phyloP scores from a whole-genome alignment of 2,113 vertebrate species.

The Vimba vimba region DNA sequence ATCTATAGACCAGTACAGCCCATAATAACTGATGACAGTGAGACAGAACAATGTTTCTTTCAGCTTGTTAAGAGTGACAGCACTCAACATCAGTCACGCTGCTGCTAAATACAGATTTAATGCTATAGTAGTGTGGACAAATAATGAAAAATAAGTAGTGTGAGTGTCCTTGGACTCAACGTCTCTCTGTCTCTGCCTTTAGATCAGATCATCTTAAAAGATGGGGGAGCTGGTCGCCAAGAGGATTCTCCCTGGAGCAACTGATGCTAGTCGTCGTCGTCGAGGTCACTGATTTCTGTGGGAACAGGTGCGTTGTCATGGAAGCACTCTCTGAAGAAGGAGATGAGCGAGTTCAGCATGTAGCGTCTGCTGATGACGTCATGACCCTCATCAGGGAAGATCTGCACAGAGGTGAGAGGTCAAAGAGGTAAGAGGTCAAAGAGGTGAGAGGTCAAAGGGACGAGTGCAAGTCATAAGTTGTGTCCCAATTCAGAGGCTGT shows the following conservation, averaged over 20 bases:
- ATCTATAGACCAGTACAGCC: too few species aligned
- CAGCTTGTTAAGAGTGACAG: neutral
- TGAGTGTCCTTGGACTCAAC: neutral
- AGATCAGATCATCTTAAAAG: neutral
- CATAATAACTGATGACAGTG: too few species aligned
- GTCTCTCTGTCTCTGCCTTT: neutral
- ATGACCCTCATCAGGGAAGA: conserved; percentile 79
- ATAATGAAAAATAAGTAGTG: neutral
- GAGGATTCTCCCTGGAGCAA: neutral
- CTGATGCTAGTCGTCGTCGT: conserved; percentile 52
- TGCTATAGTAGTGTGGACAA: neutral
- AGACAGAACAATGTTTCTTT: neutral
- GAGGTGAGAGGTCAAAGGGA: too few species aligned
- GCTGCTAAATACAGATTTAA: conserved; percentile 1
- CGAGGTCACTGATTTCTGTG: conserved; percentile 58
- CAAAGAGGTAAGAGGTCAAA: neutral
- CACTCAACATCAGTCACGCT: neutral
- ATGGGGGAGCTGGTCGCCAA: neutral
- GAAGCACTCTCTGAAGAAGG: conserved; percentile 75
- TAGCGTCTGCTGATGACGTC: conserved; percentile 65
- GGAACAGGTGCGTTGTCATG: conserved; percentile 41
- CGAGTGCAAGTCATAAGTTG: too few species aligned
- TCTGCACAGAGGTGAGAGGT: conserved; percentile 58
- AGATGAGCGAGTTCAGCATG: conserved; percentile 67
- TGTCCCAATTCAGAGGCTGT: too few species aligned